Evolutionary conservation across 2,797 vertebrate genomes (phyloP).

Genomic region (Orientallactaga sibirica): DNA sequence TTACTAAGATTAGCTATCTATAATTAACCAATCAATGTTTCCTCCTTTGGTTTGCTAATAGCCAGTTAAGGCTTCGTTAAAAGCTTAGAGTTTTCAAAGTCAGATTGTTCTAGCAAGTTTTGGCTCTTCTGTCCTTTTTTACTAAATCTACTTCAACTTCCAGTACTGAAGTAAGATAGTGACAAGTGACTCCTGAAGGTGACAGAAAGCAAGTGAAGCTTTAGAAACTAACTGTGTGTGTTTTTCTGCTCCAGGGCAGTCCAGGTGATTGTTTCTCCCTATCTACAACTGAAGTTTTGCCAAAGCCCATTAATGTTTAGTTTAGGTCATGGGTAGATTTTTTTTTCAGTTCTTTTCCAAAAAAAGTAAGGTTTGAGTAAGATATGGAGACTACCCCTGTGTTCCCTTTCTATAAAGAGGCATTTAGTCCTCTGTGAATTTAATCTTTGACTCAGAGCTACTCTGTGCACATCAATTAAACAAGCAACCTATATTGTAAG

Average conservation of each 20-base stretch:
- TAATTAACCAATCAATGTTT: slow-evolving; percentile 18
- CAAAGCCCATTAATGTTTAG: neutral
- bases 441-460: neutral
- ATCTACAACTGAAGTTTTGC: neutral
- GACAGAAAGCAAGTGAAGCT: neutral
- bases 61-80: neutral
- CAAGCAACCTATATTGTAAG: neutral
- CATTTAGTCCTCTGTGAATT: neutral
- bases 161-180: neutral
- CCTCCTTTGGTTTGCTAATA: neutral
- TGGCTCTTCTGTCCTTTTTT: slow-evolving; percentile 9
- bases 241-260: neutral
- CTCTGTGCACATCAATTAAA: neutral
- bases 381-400: neutral
- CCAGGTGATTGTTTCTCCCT: neutral
- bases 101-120: slow-evolving; percentile 12
- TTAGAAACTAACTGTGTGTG: neutral
- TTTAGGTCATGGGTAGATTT: neutral
- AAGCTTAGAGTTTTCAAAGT: neutral
- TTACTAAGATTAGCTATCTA: neutral
- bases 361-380: neutral
- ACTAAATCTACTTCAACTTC: neutral
- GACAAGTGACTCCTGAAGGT: neutral
- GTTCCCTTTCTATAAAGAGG: neutral
- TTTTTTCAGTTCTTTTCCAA: neutral